Conservation (phyloP, 2,113 vertebrate genomes). For the Murina feae region DNA sequence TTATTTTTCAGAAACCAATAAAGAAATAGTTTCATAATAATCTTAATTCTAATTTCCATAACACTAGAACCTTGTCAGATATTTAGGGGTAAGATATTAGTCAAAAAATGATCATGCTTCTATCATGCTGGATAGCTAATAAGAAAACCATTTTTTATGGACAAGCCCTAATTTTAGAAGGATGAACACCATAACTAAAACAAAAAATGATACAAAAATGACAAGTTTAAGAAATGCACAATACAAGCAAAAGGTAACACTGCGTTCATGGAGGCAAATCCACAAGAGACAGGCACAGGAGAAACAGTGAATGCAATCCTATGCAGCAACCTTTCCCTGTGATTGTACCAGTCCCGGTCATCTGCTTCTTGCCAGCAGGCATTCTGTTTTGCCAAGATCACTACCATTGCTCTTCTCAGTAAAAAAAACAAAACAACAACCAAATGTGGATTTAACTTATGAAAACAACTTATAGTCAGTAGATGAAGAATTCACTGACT, state of each 20-base stretch:
- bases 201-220: neutral
- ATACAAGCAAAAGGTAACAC: neutral
- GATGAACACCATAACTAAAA: neutral
- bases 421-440: neutral
- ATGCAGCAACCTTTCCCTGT: rapidly evolving
- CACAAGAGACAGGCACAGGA: neutral
- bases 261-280: neutral
- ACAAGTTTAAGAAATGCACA: constrained; percentile 37
- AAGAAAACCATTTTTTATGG: neutral
- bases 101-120: neutral
- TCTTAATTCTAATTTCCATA: constrained; percentile 18
- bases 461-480: neutral
- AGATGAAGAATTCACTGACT: neutral
- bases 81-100: neutral
- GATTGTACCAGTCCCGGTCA: neutral
- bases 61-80: neutral
- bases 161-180: constrained; percentile 28
- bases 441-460: neutral
- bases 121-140: neutral
- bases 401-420: neutral
- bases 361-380: neutral
- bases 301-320: neutral
- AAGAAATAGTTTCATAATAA: constrained; percentile 13
- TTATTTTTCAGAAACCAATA: constrained; percentile 2
- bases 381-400: neutral